phyloP scores from a whole-genome alignment of 2,888 invertebrate genomes.

The Mythimna albipuncta region DNA sequence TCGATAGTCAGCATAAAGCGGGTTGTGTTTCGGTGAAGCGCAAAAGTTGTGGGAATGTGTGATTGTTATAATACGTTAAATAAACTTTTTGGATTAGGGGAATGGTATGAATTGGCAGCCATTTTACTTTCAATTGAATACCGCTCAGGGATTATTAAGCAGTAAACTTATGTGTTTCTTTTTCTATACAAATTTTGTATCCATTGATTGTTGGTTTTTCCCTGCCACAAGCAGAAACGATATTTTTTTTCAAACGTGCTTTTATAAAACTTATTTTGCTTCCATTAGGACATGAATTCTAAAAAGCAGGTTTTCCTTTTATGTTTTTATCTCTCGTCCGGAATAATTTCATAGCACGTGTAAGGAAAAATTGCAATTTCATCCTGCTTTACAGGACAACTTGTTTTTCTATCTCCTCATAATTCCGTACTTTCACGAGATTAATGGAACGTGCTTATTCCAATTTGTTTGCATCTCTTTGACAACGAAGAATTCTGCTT shows the following conservation, averaged over 20 bases:
- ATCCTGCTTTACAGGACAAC: neutral
- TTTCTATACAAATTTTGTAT: neutral
- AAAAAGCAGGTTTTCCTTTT: neutral
- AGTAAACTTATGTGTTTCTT: neutral
- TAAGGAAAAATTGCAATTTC: slow-evolving; percentile 12
- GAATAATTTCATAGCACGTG: neutral
- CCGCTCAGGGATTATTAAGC: neutral
- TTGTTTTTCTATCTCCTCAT: neutral
- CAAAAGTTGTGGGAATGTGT: neutral
- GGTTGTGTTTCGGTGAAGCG: slow-evolving; percentile 12
- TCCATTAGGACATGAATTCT: neutral
- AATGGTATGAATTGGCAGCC: neutral
- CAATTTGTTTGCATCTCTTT: neutral
- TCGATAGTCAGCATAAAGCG: slow-evolving; percentile 59
- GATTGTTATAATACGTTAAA: neutral
- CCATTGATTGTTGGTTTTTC: neutral
- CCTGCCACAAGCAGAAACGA: neutral
- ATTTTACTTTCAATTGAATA: neutral
- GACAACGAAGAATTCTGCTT: neutral
- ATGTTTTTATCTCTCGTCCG: neutral
- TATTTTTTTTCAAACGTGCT: neutral
- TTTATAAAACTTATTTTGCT: neutral
- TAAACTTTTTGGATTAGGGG: neutral
- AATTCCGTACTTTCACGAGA: slow-evolving; percentile 4
- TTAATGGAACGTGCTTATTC: neutral